Conservation (phyloP, 1,140 invertebrate species). For the Medauroidea extradentata region DNA sequence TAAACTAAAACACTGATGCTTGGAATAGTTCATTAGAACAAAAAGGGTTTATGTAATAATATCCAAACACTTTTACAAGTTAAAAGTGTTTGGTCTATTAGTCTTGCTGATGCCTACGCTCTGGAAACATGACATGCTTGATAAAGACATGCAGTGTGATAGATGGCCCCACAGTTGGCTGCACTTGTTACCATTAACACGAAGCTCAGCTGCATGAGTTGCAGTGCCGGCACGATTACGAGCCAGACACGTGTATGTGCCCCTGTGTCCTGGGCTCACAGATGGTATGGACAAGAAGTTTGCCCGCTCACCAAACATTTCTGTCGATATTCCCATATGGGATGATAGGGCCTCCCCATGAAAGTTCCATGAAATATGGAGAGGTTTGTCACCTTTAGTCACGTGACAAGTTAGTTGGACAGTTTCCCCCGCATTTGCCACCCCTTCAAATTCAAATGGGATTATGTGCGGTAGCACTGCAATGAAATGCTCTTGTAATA, state of each 20-base stretch:
- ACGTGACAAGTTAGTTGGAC: constrained; percentile 68
- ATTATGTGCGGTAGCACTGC: constrained; percentile 26
- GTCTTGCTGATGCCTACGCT: no score
- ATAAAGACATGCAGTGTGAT: no score
- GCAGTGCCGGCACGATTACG: constrained; percentile 67
- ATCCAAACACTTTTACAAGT: no score
- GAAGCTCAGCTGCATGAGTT: constrained; percentile 60
- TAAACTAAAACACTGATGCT: no score
- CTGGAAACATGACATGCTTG: no score
- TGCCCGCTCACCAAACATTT: constrained; percentile 42
- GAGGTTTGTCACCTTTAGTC: constrained; percentile 75
- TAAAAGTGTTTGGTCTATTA: no score
- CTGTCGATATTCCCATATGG: constrained; percentile 35
- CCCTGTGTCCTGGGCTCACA: constrained; percentile 30
- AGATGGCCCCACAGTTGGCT: no score
- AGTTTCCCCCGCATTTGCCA: constrained; percentile 36
- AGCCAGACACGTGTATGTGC: constrained; percentile 24
- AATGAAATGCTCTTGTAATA: neutral
- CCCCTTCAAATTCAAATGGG: constrained; percentile 40
- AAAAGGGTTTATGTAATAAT: no score
- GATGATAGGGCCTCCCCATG: constrained; percentile 49
- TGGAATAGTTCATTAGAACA: no score
- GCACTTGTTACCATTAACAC: constrained; percentile 63
- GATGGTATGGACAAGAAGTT: constrained; percentile 40
- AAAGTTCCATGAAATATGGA: constrained; percentile 73